Percentiles rank a stretch among this genome's conserved stretches.
Conservation (phyloP, 2,888 invertebrate species). For the Agrochola litura region DNA sequence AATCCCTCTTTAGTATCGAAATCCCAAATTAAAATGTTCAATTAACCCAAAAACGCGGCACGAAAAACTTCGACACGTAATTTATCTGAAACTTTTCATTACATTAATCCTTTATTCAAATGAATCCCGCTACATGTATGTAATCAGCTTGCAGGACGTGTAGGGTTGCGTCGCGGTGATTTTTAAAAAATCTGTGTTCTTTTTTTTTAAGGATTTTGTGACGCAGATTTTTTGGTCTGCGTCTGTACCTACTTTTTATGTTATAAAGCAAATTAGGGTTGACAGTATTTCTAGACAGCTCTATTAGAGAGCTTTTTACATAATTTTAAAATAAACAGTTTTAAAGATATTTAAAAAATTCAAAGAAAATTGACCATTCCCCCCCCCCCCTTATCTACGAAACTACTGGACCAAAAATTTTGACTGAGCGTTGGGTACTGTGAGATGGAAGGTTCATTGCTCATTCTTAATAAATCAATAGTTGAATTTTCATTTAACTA, state of each 20-base stretch:
- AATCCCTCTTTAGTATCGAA: constrained; percentile 17
- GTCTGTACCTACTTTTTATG: neutral
- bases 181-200: neutral
- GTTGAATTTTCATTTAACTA: neutral
- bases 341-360: no score
- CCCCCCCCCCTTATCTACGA: no score
- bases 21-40: constrained; percentile 52
- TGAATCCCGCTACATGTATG: constrained; percentile 56
- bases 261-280: neutral
- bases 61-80: constrained; percentile 52
- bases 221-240: neutral
- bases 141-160: constrained; percentile 52
- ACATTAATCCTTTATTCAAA: constrained; percentile 64
- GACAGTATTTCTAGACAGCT: neutral
- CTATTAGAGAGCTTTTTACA: neutral
- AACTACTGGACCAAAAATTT: no score
- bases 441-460: neutral
- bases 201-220: neutral
- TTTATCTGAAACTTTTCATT: constrained; percentile 60
- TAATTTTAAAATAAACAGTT: no score
- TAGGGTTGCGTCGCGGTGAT: constrained; percentile 29
- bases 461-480: no score
- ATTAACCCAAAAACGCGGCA: constrained; percentile 43
- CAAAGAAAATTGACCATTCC: no score
- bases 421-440: neutral